Percentiles rank a stretch among this genome's conserved stretches.
Conservation (phyloP, 2,888 invertebrate genomes). For the Pachliopta kotzebuea region DNA sequence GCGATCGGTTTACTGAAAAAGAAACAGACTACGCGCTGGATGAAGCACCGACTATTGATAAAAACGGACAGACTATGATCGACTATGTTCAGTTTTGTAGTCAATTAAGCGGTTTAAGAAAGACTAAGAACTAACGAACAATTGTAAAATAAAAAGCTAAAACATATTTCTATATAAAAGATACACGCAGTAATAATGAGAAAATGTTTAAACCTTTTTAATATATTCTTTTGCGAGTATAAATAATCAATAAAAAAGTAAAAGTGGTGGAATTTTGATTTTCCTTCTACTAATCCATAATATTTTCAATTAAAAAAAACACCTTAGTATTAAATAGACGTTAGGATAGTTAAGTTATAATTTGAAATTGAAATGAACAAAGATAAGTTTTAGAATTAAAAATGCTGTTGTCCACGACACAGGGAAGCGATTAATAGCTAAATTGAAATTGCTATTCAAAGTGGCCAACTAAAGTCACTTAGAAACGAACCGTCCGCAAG, state of each 20-base stretch:
- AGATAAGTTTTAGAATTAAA: neutral
- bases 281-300: too few relatives aligned
- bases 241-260: too few relatives aligned
- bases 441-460: constrained; percentile 23
- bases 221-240: neutral
- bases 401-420: neutral
- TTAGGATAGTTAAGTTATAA: neutral
- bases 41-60: constrained; percentile 81
- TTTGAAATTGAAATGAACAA: neutral
- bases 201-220: neutral
- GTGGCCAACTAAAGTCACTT: constrained; percentile 19
- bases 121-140: constrained; percentile 50
- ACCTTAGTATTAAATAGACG: too few relatives aligned
- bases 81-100: constrained; percentile 83
- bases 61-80: constrained; percentile 78
- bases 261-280: too few relatives aligned
- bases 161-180: neutral
- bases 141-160: neutral
- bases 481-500: constrained; percentile 26
- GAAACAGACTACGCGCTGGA: constrained; percentile 83
- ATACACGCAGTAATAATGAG: neutral
- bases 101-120: constrained; percentile 80
- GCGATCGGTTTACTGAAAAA: constrained; percentile 82
- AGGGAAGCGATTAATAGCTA: neutral
- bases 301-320: too few relatives aligned